Evolutionary conservation across 2,888 invertebrate genomes (phyloP), one percentile per base, ranked within the genome.

Genomic region (Nyleta sp.): DNA sequence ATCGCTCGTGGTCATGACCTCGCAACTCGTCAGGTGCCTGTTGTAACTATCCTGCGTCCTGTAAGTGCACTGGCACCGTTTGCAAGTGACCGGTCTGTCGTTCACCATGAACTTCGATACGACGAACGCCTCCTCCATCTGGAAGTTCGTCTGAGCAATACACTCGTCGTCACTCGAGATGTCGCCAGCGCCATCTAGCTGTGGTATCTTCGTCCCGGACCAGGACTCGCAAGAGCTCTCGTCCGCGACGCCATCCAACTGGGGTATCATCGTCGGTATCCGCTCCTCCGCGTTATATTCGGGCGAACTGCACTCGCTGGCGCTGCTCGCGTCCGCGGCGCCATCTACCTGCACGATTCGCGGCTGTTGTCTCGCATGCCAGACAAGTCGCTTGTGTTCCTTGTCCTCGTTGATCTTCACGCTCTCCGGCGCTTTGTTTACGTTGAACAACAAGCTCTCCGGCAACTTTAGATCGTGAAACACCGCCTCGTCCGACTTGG

Each of bases 41-140:
- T 96, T 95, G 86, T 95, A 97, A 62, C 96, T 96, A 74, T 95
- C 95, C 80, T 94, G 94, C 53, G 96, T 96, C 84, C 96, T 92
- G 86, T 96, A 97, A 1, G 96, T 96, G 86, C 97, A 95, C 84
- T 96, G 96, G 87, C 98, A 98, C 80, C 96, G 94, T 83, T 95
- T 94, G 90, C 98, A 98, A 84, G 96, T 95, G 0, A 97, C 97
- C 6, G 96, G 95, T 83, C 95, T 94, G 83, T 95, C 95, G 40
- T 92, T 92, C 62, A 92, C 92, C 50, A 42, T 44, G n/a, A 68
- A 73, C 11, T 68, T 92, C 92, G 35, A 91, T 2, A 70, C 82
- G 83, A 89, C 87, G 13, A 86, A 73, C 15, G 22, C 6, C 57
- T 82, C 80, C 11, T 11, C 83, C 81, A 46, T 67, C n/a, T 24